Evolutionary conservation across 2,113 vertebrate genomes (phyloP), one percentile per base, ranked within the genome.

Genomic region (Paracyprichromis sp.): DNA sequence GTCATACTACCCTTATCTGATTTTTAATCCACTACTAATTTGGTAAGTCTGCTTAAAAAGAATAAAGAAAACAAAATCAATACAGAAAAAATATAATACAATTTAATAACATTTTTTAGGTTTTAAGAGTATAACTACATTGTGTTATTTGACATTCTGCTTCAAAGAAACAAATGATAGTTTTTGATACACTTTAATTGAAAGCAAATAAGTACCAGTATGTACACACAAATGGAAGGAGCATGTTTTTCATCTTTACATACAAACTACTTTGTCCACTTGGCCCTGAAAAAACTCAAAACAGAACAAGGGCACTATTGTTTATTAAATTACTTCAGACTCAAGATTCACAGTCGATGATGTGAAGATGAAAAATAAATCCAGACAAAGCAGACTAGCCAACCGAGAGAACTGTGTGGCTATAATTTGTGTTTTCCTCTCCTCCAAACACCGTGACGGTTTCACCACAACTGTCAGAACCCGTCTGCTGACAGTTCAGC

Each of bases 1-100:
- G 17, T 8, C 31, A 66, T 1, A 38, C 31, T 38, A 66, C 31
- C 17, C 31, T 66, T 38, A 66, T 66, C 31, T 66, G 17, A 8
- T 38, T 38, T n/a, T 66, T 66, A 38, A 36, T 66, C 17, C 17
- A 38, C 61, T 66, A 66, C 29, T 36, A 38, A 66, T 36, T 66
- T 66, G 31, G 3, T 12, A 66, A 66, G 4, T 66, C 34, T 38
- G 61, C 7, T 36, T 8, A 66, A 66, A 66, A n/a, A 36, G 17
- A 66, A 66, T n/a, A 66, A 2, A 66, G 31, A 66, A 66, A 66
- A 66, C 17, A 36, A 66, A 66, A 66, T n/a, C 19, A 66, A 38
- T 66, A 66, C 17, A n/a, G 31, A 34, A 38, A 66, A 63, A 66
- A n/a, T 38, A 38, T 1, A 66, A 66, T 2, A 13, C 0, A 0